Conservation (phyloP, 2,888 invertebrate genomes). For the Agrochola litura region DNA sequence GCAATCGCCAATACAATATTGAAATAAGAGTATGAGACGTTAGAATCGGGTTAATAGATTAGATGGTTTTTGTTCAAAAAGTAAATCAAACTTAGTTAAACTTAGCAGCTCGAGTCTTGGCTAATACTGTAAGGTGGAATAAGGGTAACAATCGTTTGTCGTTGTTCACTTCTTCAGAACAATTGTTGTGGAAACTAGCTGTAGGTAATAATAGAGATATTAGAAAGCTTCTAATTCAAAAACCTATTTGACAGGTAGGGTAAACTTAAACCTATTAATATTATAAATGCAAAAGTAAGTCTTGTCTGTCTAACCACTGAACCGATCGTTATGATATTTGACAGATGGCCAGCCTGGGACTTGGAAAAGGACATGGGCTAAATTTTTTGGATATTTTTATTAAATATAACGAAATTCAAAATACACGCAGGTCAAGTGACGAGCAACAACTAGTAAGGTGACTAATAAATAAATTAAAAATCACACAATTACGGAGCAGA, state of each 20-base stretch:
- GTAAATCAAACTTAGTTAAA: neutral
- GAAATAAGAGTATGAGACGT: neutral
- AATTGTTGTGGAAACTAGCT: neutral
- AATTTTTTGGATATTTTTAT: too few species aligned
- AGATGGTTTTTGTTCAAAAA: neutral
- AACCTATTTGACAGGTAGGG: neutral
- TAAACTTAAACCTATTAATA: neutral
- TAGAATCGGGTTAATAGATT: neutral
- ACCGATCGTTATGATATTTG: neutral
- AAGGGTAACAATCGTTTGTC: too few species aligned
- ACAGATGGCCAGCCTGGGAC: neutral
- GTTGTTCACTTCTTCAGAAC: too few species aligned
- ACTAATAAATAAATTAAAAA: neutral
- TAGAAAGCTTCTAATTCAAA: too few species aligned
- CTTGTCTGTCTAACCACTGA: neutral
- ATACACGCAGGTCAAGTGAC: neutral
- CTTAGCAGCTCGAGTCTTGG: neutral
- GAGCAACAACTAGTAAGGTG: too few species aligned
- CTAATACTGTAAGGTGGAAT: neutral
- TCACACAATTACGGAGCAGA: neutral
- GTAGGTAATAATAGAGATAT: neutral
- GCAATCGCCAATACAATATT: neutral
- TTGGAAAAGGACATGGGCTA: neutral
- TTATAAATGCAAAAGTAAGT: neutral
- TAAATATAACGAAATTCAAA: neutral